Evolutionary conservation across 2,888 invertebrate genomes (phyloP).

Genomic region (Operophtera brumata): DNA sequence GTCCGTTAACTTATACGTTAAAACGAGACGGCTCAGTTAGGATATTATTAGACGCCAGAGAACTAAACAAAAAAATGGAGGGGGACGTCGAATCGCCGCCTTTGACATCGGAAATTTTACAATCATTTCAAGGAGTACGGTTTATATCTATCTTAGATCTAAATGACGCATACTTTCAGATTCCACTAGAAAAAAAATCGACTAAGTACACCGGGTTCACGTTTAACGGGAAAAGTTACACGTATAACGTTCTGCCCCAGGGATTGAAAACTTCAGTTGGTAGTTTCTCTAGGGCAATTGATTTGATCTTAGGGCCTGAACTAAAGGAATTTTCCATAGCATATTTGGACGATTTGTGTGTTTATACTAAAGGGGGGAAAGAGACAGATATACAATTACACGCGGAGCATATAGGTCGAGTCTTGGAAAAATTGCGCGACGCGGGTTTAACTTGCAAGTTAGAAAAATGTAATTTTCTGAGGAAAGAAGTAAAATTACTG

Average conservation of each 20-base stretch:
- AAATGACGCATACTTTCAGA: constrained; percentile 5
- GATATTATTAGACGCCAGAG: constrained; percentile 3
- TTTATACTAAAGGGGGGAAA: not conserved
- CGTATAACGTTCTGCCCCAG: too few relatives aligned
- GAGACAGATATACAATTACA: not conserved
- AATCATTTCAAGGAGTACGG: constrained; percentile 8
- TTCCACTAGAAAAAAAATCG: not conserved
- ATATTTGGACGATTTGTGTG: not conserved
- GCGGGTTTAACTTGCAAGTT: constrained; percentile 1
- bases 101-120: not conserved
- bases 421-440: not conserved
- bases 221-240: too few relatives aligned
- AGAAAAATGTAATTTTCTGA: too few relatives aligned
- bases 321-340: too few relatives aligned
- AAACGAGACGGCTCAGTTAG: constrained; percentile 1
- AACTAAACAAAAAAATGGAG: not conserved
- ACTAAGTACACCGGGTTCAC: not conserved
- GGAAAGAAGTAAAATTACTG: not conserved
- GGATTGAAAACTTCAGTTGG: too few relatives aligned
- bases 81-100: not conserved
- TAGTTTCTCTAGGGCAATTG: too few relatives aligned
- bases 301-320: too few relatives aligned
- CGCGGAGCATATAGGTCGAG: not conserved
- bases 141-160: constrained; percentile 4
- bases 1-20: not conserved